Conservation (phyloP, 2,888 invertebrate genomes). For the Meghimatium bilineatum region DNA sequence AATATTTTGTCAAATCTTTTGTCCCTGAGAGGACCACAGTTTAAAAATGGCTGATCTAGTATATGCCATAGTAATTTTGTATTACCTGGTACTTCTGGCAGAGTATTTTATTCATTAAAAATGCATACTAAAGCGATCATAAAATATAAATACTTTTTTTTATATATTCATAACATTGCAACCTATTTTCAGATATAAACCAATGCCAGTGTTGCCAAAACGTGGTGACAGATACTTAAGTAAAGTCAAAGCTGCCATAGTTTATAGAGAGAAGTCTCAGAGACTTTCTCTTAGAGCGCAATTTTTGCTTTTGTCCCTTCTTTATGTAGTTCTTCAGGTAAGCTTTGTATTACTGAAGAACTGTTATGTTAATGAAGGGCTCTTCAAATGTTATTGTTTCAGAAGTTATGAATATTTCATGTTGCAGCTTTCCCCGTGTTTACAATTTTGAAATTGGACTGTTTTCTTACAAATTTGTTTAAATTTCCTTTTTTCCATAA, state of each 20-base stretch:
- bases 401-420: not conserved
- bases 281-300: not conserved
- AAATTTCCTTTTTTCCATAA: not conserved
- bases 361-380: not conserved
- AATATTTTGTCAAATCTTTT: too few relatives aligned
- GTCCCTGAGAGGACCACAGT: too few relatives aligned
- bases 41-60: too few relatives aligned
- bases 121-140: not conserved
- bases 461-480: not conserved
- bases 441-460: not conserved
- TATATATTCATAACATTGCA: not conserved
- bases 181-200: conserved; percentile 22
- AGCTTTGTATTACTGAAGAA: not conserved
- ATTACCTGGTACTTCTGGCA: too few relatives aligned
- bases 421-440: not conserved
- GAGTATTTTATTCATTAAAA: not conserved
- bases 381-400: not conserved
- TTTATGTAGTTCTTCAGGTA: conserved; percentile 17
- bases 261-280: conserved; percentile 21
- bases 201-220: conserved; percentile 9
- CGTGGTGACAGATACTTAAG: conserved; percentile 8
- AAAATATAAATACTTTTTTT: not conserved
- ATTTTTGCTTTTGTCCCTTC: conserved; percentile 23
- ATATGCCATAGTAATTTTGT: too few relatives aligned
- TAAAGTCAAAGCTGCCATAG: not conserved